These are phyloP conservation scores for Phyto melanocephala DNA, from an alignment of 2,888 invertebrate genomes.

Conservation along the genomic window DNA sequence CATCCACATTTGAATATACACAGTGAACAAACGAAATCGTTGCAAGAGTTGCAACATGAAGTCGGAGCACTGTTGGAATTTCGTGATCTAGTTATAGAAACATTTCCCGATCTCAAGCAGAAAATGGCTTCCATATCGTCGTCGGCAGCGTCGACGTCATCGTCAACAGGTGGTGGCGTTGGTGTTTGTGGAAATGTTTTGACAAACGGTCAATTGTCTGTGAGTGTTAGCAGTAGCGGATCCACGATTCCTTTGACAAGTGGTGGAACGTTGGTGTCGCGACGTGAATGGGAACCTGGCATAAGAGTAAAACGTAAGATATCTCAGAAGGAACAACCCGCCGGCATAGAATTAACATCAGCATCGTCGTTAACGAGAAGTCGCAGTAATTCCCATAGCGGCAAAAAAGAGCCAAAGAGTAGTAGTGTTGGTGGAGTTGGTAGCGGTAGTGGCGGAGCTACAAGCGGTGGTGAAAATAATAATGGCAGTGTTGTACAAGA, in stretches of 20 bases:
- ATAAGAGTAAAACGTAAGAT: slow-evolving; percentile 86
- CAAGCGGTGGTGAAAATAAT: slow-evolving; percentile 79
- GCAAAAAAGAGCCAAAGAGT: slow-evolving; percentile 83
- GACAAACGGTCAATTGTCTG: slow-evolving; percentile 42
- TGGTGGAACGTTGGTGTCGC: slow-evolving; percentile 71
- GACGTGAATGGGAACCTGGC: slow-evolving; percentile 90
- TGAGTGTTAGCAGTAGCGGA: slow-evolving; percentile 62
- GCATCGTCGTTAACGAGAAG: slow-evolving; percentile 80
- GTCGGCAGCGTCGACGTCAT: slow-evolving; percentile 70
- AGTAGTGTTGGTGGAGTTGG: slow-evolving; percentile 53
- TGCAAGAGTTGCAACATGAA: slow-evolving; percentile 96
- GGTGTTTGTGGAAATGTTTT: slow-evolving; percentile 52
- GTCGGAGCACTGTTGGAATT: slow-evolving; percentile 94
- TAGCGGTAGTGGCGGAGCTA: slow-evolving; percentile 39
- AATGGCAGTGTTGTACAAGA: slow-evolving; percentile 85
- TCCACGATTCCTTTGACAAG: slow-evolving; percentile 74
- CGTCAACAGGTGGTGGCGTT: slow-evolving; percentile 60
- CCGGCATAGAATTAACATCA: slow-evolving; percentile 69
- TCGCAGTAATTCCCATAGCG: slow-evolving; percentile 83
- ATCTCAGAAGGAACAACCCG: slow-evolving; percentile 76
- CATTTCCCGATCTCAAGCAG: slow-evolving; percentile 93
- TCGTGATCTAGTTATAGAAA: slow-evolving; percentile 95
- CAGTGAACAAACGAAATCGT: slow-evolving; percentile 93
- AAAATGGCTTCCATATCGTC: slow-evolving; percentile 88
- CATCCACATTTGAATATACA: slow-evolving; percentile 86